Base-by-base conservation (phyloP, 2,113 vertebrate genomes). In the Microcebus griseorufus region DNA sequence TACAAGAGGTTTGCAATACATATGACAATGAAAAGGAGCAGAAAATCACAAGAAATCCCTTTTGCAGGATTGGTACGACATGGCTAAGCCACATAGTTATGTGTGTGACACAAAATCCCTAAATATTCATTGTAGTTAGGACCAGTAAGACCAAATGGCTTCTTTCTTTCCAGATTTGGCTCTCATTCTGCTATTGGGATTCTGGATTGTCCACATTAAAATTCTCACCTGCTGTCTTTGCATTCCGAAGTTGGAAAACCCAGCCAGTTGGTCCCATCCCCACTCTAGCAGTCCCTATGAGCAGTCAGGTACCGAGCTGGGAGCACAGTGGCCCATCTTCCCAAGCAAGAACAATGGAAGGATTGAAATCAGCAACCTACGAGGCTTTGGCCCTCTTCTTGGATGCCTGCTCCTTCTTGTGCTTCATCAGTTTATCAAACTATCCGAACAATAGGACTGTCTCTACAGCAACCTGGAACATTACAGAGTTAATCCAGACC, bases 1-100 rank as follows among this genome's bases (percentile, higher is more conserved):
- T 62, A 42, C 1, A 55, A 22, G 67, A 85, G 5, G 25, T 69
- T 92, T 60, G 6, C 8, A 60, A 93, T 23, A 72, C 1, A n/a
- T 18, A 32, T 22, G 37, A 3, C 51, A 93, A 55, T 88, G 18
- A 75, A 79, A 86, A 55, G 18, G 20, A 93, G 23, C 62, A 80
- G 14, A 88, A 90, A 86, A 76, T 86, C 9, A 88, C 4, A 88
- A 88, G 42, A 96, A 95, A 88, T 51, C 5, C 17, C 37, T 88
- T 73, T 58, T 58, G 18, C 42, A 80, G 88, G 39, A 82, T 53
- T 75, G 22, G 18, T 78, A 80, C 67, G 6, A 67, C 42, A 88
- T 16, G 70, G 5, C 10, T 32, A 88, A 0, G 3, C 32, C 32
- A 67, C 18, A 2, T 58, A 58, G 75, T 32, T 45, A 25, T n/a